Base-by-base conservation (phyloP, 2,888 invertebrate species). In the Tenthredo distinguenda region DNA sequence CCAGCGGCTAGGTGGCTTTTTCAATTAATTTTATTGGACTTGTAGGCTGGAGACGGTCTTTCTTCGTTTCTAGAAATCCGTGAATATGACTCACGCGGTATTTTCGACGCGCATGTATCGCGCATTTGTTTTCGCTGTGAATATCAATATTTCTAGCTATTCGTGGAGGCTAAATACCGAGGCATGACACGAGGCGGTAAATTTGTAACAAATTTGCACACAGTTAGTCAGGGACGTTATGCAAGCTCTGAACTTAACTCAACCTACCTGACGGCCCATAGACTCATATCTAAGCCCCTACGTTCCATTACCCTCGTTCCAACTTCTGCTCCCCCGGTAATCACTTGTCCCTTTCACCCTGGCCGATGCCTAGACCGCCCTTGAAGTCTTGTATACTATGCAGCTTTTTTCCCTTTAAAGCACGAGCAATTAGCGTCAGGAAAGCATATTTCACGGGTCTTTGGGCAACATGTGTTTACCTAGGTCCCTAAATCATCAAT, bases 121-220 rank as follows among this genome's bases (percentile, higher is more conserved):
- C 34, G 9, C 9, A 15, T 10, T 55, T 10, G 34, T 34, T 47
- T 9, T 1, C 31, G 77, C 18, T 6, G 15, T 47, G 76, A 76
- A 76, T 76, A 55, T 18, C 77, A 31, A 50, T n/a, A 77, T 55
- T 77, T n/a, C 55, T 15, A n/a, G 55, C 31, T 77, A 55, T 77
- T 50, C 34, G 26, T 4, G 43, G 12, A 74, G 9, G 43, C 40
- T 7, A 26, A 74, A 74, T 74, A 74, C 50, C 31, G 18, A 21
- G 37, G 26, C 31, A 50, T 6, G 31, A 18, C 18, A 18, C 18
- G 50, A 15, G 50, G 76, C 2, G 72, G 43, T 43, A 77, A 77
- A 50, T 77, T 77, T 77, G 50, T 34, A 65, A 62, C 37, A 81
- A 81, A 81, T 81, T 81, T 81, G 21, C 65, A 81, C 50, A 26